Base-by-base conservation (phyloP, 2,888 invertebrate genomes). In the Mesochorus sp. region DNA sequence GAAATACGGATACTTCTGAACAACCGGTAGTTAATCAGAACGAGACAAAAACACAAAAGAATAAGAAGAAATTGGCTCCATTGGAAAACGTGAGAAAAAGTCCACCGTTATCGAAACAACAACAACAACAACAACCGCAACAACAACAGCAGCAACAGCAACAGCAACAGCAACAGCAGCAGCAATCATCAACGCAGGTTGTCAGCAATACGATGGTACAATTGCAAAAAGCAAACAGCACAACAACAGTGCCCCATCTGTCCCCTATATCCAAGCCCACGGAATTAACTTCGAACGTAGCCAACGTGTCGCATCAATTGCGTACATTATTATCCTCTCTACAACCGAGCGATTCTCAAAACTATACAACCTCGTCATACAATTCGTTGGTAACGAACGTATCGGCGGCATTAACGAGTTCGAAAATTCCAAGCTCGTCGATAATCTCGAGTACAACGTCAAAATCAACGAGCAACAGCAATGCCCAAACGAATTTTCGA, bases 231-330 rank as follows among this genome's bases (percentile, higher is more conserved):
- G 86, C 84, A 4, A 83, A 84, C 88, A 81, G 91, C 83, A 92
- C 93, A 0, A 92, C 93, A 2, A 92, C 93, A 0, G 92, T 94
- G 55, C 94, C 95, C 0, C 95, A 95, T 86, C 89, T 95, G 21
- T 95, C 95, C 0, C 95, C 95, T 0, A 88, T 95, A 1, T 95
- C 95, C 0, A 95, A 95, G 86, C 95, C 95, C 0, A 93, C 94
- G 0, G 95, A 95, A 86, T 90, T 95, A 55, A 95, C 95, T 10
- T 94, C 95, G 0, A 95, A 94, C 84, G 94, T 95, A 91, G 95
- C 94, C 0, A 95, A 94, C 85, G 95, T 94, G 0, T 94, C 95
- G 0, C 95, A 95, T 87, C 95, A 95, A 84, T 86, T 95, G 51
- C 91, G 95, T 34, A 94, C 94, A 3, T 92, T 95, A 55, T 92